phyloP scores from a whole-genome alignment of 2,113 vertebrate genomes.

The Rhinolophus sinicus region DNA sequence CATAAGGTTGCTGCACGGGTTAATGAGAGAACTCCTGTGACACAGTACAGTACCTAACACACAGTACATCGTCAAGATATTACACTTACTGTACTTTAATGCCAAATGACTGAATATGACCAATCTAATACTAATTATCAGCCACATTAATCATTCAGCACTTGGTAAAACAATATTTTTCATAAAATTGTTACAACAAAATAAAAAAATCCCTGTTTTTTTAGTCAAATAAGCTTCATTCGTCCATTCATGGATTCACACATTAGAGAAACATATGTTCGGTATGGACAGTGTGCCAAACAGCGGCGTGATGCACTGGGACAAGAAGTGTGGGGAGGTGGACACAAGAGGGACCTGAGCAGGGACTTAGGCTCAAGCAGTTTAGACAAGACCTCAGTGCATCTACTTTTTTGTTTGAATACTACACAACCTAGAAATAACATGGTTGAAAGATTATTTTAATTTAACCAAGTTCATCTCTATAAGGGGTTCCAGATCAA shows the following conservation, averaged over 20 bases:
- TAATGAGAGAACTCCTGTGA: neutral
- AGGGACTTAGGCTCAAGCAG: neutral
- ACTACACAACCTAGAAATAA: neutral
- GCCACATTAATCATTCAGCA: neutral
- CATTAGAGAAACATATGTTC: neutral
- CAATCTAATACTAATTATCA: neutral
- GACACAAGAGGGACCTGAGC: accelerated
- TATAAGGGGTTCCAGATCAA: neutral
- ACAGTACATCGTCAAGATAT: neutral
- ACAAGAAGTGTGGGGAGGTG: neutral
- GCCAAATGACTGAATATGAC: neutral
- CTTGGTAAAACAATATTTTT: neutral
- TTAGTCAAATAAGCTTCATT: neutral
- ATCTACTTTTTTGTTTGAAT: neutral
- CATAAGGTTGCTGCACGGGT: neutral
- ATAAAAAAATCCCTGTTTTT: neutral
- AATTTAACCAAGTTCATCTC: neutral
- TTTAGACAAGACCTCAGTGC: neutral
- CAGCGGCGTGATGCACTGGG: neutral
- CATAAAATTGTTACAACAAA: neutral
- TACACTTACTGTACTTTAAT: neutral
- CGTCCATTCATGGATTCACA: neutral
- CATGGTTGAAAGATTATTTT: neutral
- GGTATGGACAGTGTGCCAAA: neutral
- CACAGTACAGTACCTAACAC: neutral